These are phyloP conservation scores for Clarias pachynema DNA, from an alignment of 2,797 vertebrate species.

Conservation along the genomic window DNA sequence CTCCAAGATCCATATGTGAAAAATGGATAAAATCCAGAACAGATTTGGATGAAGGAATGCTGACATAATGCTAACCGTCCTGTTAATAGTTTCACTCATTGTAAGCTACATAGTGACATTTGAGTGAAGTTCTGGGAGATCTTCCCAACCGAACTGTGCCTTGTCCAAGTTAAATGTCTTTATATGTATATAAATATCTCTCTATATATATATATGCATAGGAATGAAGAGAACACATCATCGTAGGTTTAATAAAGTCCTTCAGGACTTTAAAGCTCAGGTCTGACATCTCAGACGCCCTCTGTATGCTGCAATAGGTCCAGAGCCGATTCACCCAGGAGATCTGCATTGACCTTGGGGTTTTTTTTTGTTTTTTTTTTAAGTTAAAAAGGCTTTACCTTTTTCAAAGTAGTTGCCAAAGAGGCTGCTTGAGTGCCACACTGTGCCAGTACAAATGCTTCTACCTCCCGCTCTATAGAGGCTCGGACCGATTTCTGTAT, in stretches of 20 bases:
- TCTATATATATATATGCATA: slow-evolving; percentile 1
- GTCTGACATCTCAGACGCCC: background rate
- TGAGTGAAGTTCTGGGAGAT: slow-evolving; percentile 1
- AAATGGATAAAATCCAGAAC: background rate
- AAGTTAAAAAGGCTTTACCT: background rate
- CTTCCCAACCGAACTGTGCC: background rate
- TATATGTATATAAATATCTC: too few species aligned
- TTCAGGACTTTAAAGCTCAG: slow-evolving; percentile 22
- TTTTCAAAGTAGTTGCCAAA: background rate
- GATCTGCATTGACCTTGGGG: background rate
- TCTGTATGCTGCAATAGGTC: slow-evolving; percentile 22
- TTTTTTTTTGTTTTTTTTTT: background rate
- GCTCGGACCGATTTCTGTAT: background rate
- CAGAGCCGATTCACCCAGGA: background rate
- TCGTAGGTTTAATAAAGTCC: background rate
- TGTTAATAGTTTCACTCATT: background rate
- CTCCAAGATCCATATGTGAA: slow-evolving; percentile 78
- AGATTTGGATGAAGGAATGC: slow-evolving; percentile 6
- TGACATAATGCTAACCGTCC: background rate
- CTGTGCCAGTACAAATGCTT: background rate
- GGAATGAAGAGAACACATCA: background rate
- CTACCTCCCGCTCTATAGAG: background rate
- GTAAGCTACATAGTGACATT: background rate
- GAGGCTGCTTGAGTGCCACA: background rate
- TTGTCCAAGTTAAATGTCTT: background rate